A percentile compares a stretch with the other conserved stretches of the same genome.
Evolutionary conservation across 2,888 invertebrate genomes (phyloP).

Genomic region (Diplolepis rosae): DNA sequence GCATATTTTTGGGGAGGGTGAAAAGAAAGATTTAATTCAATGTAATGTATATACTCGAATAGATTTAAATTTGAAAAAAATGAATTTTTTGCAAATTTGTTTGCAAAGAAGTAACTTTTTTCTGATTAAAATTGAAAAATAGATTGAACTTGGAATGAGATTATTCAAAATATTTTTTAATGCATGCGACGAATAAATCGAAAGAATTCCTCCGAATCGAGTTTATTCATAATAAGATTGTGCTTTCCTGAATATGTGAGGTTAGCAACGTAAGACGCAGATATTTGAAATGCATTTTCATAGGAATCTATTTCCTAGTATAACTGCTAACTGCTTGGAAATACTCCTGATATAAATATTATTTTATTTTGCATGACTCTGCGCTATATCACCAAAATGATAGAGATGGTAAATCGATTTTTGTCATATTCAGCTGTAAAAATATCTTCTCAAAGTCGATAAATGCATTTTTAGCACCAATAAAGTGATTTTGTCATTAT

Average conservation of each 20-base stretch:
- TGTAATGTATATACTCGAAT: background rate
- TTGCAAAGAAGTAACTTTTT: background rate
- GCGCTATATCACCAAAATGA: too few relatives aligned
- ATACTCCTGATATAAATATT: slow-evolving; percentile 8
- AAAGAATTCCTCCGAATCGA: background rate
- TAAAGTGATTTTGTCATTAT: too few relatives aligned
- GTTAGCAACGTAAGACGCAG: background rate
- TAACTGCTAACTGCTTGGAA: slow-evolving; percentile 20
- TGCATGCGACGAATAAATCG: background rate
- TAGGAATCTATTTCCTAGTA: background rate
- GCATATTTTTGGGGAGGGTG: background rate
- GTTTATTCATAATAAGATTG: background rate
- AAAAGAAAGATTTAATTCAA: too few relatives aligned
- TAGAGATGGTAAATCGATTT: too few relatives aligned
- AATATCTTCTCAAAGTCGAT: too few relatives aligned
- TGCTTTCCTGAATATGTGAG: background rate
- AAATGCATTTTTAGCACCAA: too few relatives aligned
- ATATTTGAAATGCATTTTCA: slow-evolving; percentile 7
- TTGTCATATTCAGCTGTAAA: slow-evolving; percentile 23
- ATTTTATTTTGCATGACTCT: slow-evolving; percentile 17
- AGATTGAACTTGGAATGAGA: background rate
- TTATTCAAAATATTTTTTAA: background rate
- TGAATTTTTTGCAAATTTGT: background rate
- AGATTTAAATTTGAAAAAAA: background rate
- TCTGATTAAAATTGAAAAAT: background rate